Evolutionary conservation across 2,888 invertebrate species (phyloP).

Genomic region (Amblyteles armatorius): DNA sequence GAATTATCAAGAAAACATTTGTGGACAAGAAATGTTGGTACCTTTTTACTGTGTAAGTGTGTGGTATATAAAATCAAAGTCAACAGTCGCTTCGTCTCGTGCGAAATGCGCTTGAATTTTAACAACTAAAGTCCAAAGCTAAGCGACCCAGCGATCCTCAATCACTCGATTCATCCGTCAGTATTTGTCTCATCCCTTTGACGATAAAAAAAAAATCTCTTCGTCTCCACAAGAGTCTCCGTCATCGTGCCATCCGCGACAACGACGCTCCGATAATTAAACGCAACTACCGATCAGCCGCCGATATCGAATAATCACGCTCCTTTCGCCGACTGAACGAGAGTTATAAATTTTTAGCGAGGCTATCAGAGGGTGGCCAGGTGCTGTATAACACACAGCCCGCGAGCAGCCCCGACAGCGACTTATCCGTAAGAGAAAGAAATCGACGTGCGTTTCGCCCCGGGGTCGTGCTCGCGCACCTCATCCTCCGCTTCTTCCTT

Average conservation of each 20-base stretch:
- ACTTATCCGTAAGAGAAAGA: slow-evolving; percentile 58
- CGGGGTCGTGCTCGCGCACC: slow-evolving; percentile 43
- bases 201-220: neutral
- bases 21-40: too few species aligned
- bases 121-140: too few species aligned
- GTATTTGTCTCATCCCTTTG: neutral
- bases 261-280: slow-evolving; percentile 14
- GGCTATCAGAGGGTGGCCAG: slow-evolving; percentile 48
- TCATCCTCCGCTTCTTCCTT: slow-evolving; percentile 36
- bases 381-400: slow-evolving; percentile 26
- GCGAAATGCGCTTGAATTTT: too few species aligned
- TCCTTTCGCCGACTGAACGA: slow-evolving; percentile 33
- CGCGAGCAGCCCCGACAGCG: neutral
- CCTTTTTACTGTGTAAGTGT: too few species aligned
- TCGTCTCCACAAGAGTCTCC: neutral
- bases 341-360: slow-evolving; percentile 47
- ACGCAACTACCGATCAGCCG: slow-evolving; percentile 35
- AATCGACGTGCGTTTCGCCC: slow-evolving; percentile 52
- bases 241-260: neutral
- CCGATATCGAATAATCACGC: neutral
- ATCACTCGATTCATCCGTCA: slow-evolving; percentile 5
- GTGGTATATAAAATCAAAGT: too few species aligned
- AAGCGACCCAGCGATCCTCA: too few species aligned
- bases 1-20: too few species aligned
- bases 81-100: too few species aligned